These are phyloP conservation scores for Heteromyza rotundicornis DNA, from an alignment of 2,888 invertebrate genomes.

Conservation along the genomic window DNA sequence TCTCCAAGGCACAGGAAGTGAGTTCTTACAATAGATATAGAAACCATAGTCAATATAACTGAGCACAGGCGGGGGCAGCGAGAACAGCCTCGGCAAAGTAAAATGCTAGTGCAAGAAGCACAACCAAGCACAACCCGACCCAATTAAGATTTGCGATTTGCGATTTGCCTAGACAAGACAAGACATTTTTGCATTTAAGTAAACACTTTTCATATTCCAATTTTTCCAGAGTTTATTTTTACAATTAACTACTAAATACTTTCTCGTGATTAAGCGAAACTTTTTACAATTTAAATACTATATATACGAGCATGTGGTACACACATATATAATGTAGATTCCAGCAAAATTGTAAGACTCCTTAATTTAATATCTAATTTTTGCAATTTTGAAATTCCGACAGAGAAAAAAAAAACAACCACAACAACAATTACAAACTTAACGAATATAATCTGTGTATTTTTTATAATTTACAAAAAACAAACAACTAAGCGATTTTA, in stretches of 20 bases:
- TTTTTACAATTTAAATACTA: constrained; percentile 4
- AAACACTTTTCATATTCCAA: too few relatives aligned
- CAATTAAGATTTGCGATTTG: neutral
- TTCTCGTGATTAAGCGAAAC: neutral
- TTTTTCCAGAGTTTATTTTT: constrained; percentile 21
- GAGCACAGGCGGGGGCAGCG: constrained; percentile 30
- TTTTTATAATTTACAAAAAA: constrained; percentile 32
- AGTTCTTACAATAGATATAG: constrained; percentile 61
- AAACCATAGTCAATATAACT: constrained; percentile 60
- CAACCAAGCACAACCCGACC: constrained; percentile 11
- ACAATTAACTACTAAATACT: constrained; percentile 7
- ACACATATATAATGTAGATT: constrained; percentile 4
- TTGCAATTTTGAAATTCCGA: constrained; percentile 44
- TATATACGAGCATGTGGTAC: neutral
- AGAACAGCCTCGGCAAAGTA: too few relatives aligned
- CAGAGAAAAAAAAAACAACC: constrained; percentile 16
- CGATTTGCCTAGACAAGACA: neutral
- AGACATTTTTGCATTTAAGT: constrained; percentile 44
- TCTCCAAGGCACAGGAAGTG: constrained; percentile 63
- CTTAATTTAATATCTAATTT: constrained; percentile 24
- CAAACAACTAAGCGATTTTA: constrained; percentile 14
- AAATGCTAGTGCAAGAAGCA: too few relatives aligned
- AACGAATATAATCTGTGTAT: constrained; percentile 30
- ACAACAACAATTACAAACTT: neutral
- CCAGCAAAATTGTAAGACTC: neutral